A percentile compares a stretch with the other conserved stretches of the same genome.
Evolutionary conservation across 2,888 invertebrate species (phyloP).

Genomic region (Parapristionchus giblindavisi): DNA sequence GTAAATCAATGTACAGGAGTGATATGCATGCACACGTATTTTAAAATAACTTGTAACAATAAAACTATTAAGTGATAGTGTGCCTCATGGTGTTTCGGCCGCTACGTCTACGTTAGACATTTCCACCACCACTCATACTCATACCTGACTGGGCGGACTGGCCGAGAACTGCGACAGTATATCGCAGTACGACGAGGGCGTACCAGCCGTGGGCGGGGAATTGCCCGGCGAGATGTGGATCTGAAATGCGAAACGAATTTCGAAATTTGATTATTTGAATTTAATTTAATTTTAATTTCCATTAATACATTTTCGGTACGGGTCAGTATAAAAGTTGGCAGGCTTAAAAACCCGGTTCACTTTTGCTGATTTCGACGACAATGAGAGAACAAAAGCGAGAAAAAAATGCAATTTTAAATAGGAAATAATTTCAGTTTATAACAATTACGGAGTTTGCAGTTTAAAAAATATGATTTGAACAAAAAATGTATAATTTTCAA

Average conservation of each 20-base stretch:
- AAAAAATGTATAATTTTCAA: no score
- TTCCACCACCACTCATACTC: not conserved
- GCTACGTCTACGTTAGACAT: not conserved
- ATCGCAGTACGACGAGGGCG: slow-evolving; percentile 38
- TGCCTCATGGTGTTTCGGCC: not conserved
- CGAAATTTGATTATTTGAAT: no score
- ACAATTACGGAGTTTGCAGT: not conserved
- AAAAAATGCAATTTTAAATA: not conserved
- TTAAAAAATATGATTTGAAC: no score
- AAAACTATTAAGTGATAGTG: not conserved
- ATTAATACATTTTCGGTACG: no score
- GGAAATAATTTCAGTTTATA: not conserved
- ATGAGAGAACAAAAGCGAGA: not conserved
- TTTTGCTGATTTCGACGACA: no score
- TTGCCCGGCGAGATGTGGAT: slow-evolving; percentile 27
- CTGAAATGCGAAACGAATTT: not conserved
- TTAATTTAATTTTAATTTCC: no score
- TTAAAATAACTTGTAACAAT: no score
- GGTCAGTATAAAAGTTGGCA: no score
- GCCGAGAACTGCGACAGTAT: slow-evolving; percentile 34
- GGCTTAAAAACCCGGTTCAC: no score
- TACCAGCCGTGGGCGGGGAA: slow-evolving; percentile 1
- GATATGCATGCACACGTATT: no score
- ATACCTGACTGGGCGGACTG: slow-evolving; percentile 35
- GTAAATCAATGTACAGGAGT: no score